Base-by-base conservation (phyloP, 2,797 vertebrate species). In the Chrysocyon brachyurus region DNA sequence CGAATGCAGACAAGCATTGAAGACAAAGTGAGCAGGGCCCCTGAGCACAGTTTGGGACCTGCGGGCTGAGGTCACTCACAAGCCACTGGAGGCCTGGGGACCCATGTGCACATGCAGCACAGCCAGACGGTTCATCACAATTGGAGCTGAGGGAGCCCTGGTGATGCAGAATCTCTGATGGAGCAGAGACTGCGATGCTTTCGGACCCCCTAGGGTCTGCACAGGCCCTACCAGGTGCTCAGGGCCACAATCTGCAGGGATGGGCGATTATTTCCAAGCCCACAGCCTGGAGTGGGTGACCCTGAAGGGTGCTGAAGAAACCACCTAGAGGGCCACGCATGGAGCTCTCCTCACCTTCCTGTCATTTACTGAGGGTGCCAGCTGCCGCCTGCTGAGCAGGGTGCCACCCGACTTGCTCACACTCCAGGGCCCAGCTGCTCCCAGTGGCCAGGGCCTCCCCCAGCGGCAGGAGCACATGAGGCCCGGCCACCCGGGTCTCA, bases 371-470 rank as follows among this genome's bases (percentile, higher is more conserved):
- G 15, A 26, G 79, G 0, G 77, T 31, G 0, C 49, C 11, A 26
- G 54, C 4, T 1, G 5, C 12, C 5, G 5, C 24, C 33, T 16
- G 46, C 11, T 6, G 7, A 28, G 26, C 0, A 7, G 56, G n/a
- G 63, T 46, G 2, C 68, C 24, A 10, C 12, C 54, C 5, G 64
- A 31, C 33, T 9, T 6, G 26, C 57, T 57, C 5, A 1, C 6
- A 33, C 14, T 72, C 5, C 59, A 2, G 1, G 57, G 26, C 46
- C 56, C 46, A 36, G 81, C 57, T 28, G 33, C 66, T 33, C 75
- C 28, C 8, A 6, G 1, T 46, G 40, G 7, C 28, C 21, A 33
- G 57, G 28, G 75, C 49, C 33, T 31, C 49, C 10, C 28, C 49
- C 6, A 12, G 70, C 12, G 4, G 17, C 5, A 1, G 54, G 33